These are phyloP conservation scores for Trinectes maculatus DNA, from an alignment of 2,113 vertebrate species.

Conservation along the genomic window DNA sequence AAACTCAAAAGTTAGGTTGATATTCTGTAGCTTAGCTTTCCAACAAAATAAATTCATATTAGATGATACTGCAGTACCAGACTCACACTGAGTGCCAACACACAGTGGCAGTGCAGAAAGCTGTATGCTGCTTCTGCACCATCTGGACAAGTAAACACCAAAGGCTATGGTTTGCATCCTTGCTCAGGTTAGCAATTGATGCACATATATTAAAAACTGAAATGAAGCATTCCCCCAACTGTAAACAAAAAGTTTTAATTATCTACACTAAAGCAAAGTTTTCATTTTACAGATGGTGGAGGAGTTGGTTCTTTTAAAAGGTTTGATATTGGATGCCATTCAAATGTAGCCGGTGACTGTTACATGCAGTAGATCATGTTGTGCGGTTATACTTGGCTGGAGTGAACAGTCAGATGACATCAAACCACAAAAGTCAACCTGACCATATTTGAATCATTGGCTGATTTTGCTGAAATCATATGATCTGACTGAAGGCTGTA, in stretches of 20 bases:
- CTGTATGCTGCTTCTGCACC: not conserved
- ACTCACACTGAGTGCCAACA: not conserved
- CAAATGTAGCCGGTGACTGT: not conserved
- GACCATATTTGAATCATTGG: slow-evolving; percentile 34
- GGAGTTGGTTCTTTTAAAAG: not conserved
- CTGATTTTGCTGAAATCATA: slow-evolving; percentile 45
- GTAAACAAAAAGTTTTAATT: not conserved
- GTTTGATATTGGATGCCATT: not conserved
- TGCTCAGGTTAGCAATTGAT: not conserved
- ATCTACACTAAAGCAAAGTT: not conserved
- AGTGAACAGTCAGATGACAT: not conserved
- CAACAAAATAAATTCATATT: slow-evolving; percentile 17
- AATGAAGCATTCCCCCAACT: not conserved
- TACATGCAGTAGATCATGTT: no score
- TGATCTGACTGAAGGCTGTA: slow-evolving; percentile 52
- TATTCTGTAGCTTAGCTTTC: not conserved
- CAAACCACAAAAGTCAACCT: slow-evolving; percentile 34
- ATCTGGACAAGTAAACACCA: not conserved
- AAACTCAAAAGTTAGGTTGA: not conserved
- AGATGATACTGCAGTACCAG: not conserved
- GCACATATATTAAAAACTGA: not conserved
- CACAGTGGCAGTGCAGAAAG: not conserved
- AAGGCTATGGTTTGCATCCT: slow-evolving; percentile 1
- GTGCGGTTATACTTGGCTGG: no score
- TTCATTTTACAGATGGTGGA: not conserved